phyloP scores from a whole-genome alignment of 1,140 invertebrate species.

The Calephelis nemesis region DNA sequence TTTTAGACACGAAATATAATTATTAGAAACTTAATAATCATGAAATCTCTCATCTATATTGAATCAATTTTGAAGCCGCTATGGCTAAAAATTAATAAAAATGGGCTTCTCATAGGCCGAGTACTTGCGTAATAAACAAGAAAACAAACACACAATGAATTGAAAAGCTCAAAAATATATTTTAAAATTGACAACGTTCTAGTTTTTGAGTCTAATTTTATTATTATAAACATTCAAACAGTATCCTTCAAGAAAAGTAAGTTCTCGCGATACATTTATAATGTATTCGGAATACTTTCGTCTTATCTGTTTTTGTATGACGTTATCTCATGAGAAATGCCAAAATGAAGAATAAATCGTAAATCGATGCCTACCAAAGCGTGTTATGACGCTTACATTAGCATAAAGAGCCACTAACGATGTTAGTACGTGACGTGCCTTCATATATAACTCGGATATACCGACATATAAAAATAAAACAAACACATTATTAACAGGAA shows the following conservation, averaged over 20 bases:
- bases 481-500: background rate
- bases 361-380: slow-evolving; percentile 32
- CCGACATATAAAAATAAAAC: background rate
- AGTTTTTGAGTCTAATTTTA: too few relatives aligned
- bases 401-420: slow-evolving; percentile 32
- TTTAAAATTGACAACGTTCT: too few relatives aligned
- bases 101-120: too few relatives aligned
- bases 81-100: too few relatives aligned
- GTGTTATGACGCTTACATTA: slow-evolving; percentile 32
- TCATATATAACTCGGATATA: background rate
- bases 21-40: too few relatives aligned
- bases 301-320: background rate
- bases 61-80: too few relatives aligned
- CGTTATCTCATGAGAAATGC: slow-evolving; percentile 14
- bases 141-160: too few relatives aligned
- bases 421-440: slow-evolving; percentile 10
- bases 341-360: slow-evolving; percentile 29
- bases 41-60: too few relatives aligned
- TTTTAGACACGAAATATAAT: too few relatives aligned
- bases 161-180: too few relatives aligned
- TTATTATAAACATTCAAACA: background rate
- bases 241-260: background rate
- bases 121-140: too few relatives aligned
- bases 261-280: slow-evolving; percentile 8
- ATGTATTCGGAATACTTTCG: background rate